phyloP scores from a whole-genome alignment of 2,888 invertebrate genomes.

The Drosophila mettleri region DNA sequence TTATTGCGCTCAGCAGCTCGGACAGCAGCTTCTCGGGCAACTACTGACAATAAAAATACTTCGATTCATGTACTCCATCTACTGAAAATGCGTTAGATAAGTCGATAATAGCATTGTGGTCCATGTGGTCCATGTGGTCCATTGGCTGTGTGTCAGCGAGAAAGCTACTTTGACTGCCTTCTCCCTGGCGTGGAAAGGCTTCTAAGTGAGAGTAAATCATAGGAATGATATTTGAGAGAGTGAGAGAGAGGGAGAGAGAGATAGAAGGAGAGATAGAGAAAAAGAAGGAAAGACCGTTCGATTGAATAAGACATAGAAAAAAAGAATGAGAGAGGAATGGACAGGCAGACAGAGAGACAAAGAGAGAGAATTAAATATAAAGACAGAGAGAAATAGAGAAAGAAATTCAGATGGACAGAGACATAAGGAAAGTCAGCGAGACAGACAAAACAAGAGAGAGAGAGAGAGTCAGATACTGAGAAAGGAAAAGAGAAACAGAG shows the following conservation, averaged over 20 bases:
- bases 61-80: background rate
- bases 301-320: too few relatives aligned
- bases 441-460: background rate
- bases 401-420: background rate
- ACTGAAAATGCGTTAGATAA: background rate
- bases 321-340: background rate
- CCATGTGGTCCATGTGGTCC: too few relatives aligned
- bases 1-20: slow-evolving; percentile 1
- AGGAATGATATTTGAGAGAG: too few relatives aligned
- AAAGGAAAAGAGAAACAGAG: background rate
- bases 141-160: too few relatives aligned
- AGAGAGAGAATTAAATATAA: background rate
- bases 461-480: background rate
- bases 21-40: background rate
- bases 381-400: background rate
- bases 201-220: background rate
- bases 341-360: background rate
- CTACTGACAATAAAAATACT: slow-evolving; percentile 3
- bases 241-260: background rate
- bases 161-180: background rate
- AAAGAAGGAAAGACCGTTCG: background rate
- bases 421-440: background rate
- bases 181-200: too few relatives aligned
- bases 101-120: background rate
- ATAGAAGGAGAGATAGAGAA: background rate